Evolutionary conservation across 1,140 invertebrate genomes (phyloP), one percentile per base, ranked within the genome.

Genomic region (Drosophila sucinea): DNA sequence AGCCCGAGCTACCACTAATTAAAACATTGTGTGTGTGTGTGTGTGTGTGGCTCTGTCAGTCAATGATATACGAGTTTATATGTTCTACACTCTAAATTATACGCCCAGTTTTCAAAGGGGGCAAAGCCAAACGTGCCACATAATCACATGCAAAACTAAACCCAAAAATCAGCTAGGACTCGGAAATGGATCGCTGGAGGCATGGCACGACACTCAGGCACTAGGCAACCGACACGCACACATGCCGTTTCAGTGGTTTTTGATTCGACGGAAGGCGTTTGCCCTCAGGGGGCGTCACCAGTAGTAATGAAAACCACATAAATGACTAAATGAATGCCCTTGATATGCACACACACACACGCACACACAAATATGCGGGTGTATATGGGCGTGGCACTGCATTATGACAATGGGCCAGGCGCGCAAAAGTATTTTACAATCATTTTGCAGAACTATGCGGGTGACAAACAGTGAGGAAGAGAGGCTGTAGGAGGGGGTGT

Each of bases 271-370:
- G 7, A 17, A 32, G 29, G 41, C 60, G 47, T 55, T 65, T 6
- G 40, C 33, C 44, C 27, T 23, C 10, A 23, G 25, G 25, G 54
- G 62, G 70, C 70, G 66, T 77, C 44, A 44, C 38, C 41, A 33
- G 40, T 33, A 47, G n/a, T 44, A 11, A 23, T 71, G 76, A 65
- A 57, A 79, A 54, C 78, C 78, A 60, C 73, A 77, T 62, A 76
- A 81, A 81, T 80, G 78, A 81, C 79, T 72, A 81, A 81, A 77
- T 77, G 73, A 81, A 76, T 76, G 73, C 64, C 68, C 78, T 72
- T 72, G 77, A 62, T 60, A 30, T 30, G 58, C 47, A 35, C 40
- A 56, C 44, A 29, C 70, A 62, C 7, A 38, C 70, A 63, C 76
- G 60, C 54, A 61, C 44, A 51, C 44, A 51, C 23, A 51, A 51